Conservation (phyloP, 2,888 invertebrate genomes). For the Sarcophaga carnaria region DNA sequence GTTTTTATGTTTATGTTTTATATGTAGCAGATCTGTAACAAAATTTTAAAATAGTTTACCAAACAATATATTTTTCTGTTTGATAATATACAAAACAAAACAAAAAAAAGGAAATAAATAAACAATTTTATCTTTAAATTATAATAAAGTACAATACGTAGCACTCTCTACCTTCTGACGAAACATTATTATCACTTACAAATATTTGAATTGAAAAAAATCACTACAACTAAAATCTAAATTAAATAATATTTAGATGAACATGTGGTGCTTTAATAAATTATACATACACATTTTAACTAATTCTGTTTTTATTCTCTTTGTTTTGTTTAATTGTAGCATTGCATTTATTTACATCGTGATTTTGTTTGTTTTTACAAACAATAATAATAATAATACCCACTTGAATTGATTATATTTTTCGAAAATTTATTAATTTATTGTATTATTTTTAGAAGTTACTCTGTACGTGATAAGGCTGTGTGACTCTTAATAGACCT, state of each 20-base stretch:
- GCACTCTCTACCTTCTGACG: neutral
- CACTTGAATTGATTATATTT: slow-evolving; percentile 34
- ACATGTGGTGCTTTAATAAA: slow-evolving; percentile 1
- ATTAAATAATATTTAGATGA: neutral
- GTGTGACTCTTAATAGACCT: neutral
- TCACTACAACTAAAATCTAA: slow-evolving; percentile 1
- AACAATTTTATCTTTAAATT: slow-evolving; percentile 22
- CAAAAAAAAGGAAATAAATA: slow-evolving; percentile 27
- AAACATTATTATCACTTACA: neutral
- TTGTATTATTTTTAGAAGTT: neutral
- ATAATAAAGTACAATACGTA: slow-evolving; percentile 14
- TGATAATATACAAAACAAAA: neutral
- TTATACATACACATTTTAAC: neutral
- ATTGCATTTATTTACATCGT: slow-evolving; percentile 33
- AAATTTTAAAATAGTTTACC: slow-evolving; percentile 20
- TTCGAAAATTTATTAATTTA: slow-evolving; percentile 13
- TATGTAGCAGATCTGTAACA: neutral
- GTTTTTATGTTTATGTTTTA: neutral
- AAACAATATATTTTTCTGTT: slow-evolving; percentile 17
- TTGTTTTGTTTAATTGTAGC: slow-evolving; percentile 13
- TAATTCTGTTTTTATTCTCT: neutral
- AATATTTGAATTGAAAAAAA: neutral
- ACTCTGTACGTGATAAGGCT: neutral
- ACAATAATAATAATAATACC: neutral
- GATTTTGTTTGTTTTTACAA: slow-evolving; percentile 17